Evolutionary conservation across 2,113 vertebrate species (phyloP).

Genomic region (Phodopus roborovskii): DNA sequence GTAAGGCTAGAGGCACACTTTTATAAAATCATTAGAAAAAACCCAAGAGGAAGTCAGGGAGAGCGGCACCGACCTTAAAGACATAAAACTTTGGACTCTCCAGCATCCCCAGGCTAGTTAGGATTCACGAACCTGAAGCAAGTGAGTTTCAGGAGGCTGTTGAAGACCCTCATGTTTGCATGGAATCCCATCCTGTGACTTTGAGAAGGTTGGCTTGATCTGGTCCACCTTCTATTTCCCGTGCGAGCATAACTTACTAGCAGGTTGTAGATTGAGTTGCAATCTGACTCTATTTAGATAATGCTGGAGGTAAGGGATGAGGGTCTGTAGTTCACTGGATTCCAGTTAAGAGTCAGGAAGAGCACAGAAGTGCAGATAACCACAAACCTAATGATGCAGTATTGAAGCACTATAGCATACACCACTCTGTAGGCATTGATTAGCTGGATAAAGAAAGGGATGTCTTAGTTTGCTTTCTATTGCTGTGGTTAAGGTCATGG

Average conservation of each 20-base stretch:
- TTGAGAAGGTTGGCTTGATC: no score
- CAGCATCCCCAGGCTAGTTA: background rate
- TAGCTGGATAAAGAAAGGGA: background rate
- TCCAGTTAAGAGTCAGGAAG: background rate
- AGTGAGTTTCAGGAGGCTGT: background rate
- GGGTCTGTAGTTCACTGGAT: background rate
- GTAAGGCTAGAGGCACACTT: background rate
- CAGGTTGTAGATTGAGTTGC: background rate
- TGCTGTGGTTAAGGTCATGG: background rate
- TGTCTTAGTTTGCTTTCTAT: background rate
- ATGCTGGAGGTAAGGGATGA: background rate
- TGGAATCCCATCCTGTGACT: no score
- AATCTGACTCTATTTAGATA: background rate
- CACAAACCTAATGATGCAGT: background rate
- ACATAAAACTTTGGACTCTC: background rate
- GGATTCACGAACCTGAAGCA: background rate
- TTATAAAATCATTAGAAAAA: conserved; percentile 10
- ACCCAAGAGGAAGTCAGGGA: background rate
- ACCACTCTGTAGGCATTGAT: background rate
- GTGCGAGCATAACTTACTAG: background rate
- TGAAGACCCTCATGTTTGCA: background rate
- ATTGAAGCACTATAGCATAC: background rate
- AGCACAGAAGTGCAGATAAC: background rate
- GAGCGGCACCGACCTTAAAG: background rate
- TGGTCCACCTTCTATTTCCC: background rate